Percentiles rank a stretch among this genome's conserved stretches.
Conservation (phyloP, 2,113 vertebrate species). For the Tachycineta bicolor region DNA sequence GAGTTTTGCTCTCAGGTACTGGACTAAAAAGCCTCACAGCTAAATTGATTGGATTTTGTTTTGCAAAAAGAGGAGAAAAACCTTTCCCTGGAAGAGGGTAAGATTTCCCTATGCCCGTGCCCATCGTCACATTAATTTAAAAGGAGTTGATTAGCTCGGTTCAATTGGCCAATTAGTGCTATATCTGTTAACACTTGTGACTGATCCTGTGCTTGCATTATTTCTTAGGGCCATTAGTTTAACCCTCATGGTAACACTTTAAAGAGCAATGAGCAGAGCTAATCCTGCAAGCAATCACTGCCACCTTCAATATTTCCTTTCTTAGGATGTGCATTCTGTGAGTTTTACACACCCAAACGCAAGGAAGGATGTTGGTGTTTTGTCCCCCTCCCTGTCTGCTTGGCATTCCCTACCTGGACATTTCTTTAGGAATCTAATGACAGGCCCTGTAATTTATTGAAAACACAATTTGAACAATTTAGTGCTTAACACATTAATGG, state of each 20-base stretch:
- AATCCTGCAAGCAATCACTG: conserved; percentile 10
- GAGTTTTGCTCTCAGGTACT: neutral
- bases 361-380: neutral
- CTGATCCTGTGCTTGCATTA: neutral
- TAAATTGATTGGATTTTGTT: neutral
- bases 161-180: conserved; percentile 22
- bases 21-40: neutral
- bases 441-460: neutral
- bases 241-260: conserved; percentile 30
- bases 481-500: neutral
- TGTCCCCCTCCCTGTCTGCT: neutral
- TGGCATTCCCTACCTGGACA: neutral
- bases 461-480: neutral
- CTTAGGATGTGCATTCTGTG: neutral
- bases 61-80: neutral
- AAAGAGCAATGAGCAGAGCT: neutral
- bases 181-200: neutral
- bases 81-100: neutral
- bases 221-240: conserved; percentile 37
- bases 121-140: neutral
- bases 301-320: neutral
- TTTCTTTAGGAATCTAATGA: neutral
- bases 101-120: neutral
- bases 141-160: neutral
- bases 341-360: neutral